Evolutionary conservation across 2,113 vertebrate species (phyloP), one percentile per base, ranked within the genome.

Genomic region (Excalfactoria chinensis): DNA sequence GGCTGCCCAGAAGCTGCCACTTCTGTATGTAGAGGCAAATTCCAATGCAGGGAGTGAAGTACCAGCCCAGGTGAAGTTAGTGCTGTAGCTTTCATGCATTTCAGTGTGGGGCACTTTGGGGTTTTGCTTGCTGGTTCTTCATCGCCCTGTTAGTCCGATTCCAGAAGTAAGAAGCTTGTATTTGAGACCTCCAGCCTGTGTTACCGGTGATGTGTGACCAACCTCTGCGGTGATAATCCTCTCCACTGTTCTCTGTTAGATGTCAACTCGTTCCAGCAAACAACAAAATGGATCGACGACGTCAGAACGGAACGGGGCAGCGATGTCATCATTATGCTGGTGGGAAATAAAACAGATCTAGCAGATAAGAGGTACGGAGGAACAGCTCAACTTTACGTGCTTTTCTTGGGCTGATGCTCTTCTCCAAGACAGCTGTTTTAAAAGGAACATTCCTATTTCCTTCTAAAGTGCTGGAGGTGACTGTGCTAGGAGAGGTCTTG

Each of bases 181-280:
- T 93, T 53, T 62, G 77, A 64, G 74, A n/a, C 9, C 55, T 53
- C 5, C 32, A 58, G 51, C 12, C 12, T 58, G 72, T 76, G 7
- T 92, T 86, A 22, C 5, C 5, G 1, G 56, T 10, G 66, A 21
- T 14, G 18, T 13, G 56, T 37, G 71, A 26, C 28, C 86, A 74
- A 32, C 22, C 18, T 18, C 75, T 90, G 70, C 70, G 69, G 44
- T 97, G 96, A 96, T 66, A 66, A 84, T 91, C 74, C 91, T 97
- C 85, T 97, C 83, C 91, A 12, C 93, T 96, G 35, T 97, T 94
- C 93, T 79, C 90, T 93, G 76, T 34, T 95, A 99, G 99, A 99
- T 93, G 99, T 99, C 96, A 99, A 99, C 97, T 99, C 99, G 41
- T 99, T 99, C 98, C 99, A 99, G 97, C 99, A 99, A 98, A 99